Conservation (phyloP, 2,113 vertebrate species). For the Proteles cristata region DNA sequence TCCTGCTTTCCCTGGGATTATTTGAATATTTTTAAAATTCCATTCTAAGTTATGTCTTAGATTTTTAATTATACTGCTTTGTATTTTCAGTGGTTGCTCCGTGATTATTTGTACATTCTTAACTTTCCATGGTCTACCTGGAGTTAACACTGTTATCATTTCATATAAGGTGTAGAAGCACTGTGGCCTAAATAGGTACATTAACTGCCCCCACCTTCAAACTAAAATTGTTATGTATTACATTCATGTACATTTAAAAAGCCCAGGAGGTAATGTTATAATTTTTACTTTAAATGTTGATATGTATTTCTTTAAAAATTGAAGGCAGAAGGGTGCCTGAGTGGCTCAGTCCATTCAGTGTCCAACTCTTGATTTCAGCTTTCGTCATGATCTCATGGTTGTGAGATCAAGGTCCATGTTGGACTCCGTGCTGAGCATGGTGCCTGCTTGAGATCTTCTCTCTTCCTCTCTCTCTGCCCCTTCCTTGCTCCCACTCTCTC, state of each 20-base stretch:
- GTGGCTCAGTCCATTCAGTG: no score
- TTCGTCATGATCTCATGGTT: no score
- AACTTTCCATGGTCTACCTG: not conserved
- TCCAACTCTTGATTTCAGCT: no score
- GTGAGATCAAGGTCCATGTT: no score
- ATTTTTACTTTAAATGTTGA: constrained; percentile 24
- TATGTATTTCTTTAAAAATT: not conserved
- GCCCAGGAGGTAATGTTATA: not conserved
- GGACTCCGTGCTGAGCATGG: no score
- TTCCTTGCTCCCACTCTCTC: no score
- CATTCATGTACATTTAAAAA: not conserved
- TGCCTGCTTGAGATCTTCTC: no score
- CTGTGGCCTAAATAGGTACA: not conserved
- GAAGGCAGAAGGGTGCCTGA: not conserved
- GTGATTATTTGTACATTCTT: not conserved
- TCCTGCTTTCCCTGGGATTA: not conserved
- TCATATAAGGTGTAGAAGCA: constrained; percentile 9
- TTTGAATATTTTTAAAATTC: not conserved
- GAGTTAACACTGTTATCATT: not conserved
- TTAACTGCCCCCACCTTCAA: not conserved
- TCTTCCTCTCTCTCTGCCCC: no score
- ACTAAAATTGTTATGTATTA: not conserved
- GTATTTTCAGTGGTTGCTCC: constrained; percentile 26
- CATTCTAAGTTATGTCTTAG: not conserved
- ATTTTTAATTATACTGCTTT: constrained; percentile 26